Evolutionary conservation across 1,140 invertebrate genomes (phyloP).

Genomic region (Armadillidium nasatum): DNA sequence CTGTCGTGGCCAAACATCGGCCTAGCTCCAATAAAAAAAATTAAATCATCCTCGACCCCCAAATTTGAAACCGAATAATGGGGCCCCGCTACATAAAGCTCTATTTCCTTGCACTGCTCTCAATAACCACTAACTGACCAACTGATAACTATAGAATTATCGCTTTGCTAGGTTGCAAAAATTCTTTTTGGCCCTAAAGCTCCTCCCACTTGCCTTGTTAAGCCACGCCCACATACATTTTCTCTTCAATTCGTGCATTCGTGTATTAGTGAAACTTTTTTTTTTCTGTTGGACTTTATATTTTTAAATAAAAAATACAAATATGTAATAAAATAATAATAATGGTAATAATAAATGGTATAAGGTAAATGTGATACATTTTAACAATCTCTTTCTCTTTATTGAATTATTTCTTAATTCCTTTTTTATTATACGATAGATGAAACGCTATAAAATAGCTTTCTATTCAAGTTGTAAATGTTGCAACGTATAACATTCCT

Average conservation of each 20-base stretch:
- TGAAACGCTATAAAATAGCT: too few species aligned
- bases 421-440: too few species aligned
- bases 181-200: background rate
- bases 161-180: constrained; percentile 11
- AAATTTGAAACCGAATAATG: background rate
- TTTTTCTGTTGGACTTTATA: background rate
- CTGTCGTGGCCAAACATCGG: background rate
- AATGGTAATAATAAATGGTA: too few species aligned
- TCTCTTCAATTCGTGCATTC: background rate
- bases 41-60: background rate
- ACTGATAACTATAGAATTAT: constrained; percentile 9
- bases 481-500: too few species aligned
- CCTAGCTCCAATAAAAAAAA: background rate
- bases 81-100: background rate
- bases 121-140: constrained; percentile 9
- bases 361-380: too few species aligned
- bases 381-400: too few species aligned
- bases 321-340: too few species aligned
- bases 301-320: background rate
- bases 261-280: background rate
- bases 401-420: too few species aligned
- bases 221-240: background rate
- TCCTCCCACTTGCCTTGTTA: background rate
- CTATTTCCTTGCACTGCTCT: background rate
- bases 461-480: too few species aligned